Evolutionary conservation across 2,888 invertebrate species (phyloP), one percentile per base, ranked within the genome.

Genomic region (Acronicta aceris): DNA sequence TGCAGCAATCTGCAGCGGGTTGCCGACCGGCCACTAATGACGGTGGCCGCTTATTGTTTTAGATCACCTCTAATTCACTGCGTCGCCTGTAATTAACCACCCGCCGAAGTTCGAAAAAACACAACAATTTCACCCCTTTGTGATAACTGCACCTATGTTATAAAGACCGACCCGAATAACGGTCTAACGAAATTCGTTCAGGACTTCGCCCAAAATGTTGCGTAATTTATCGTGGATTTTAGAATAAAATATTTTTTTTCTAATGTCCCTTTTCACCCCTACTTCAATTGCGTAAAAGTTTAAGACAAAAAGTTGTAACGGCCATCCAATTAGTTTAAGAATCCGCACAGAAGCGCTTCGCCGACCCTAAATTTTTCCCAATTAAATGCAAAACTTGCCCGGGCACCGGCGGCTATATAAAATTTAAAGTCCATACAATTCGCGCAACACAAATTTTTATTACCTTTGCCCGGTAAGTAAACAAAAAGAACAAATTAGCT

Each of bases 381-480:
- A 94, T 94, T 93, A 94, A 94, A 94, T 93, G 92, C 92, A 92
- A 94, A 94, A 91, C 90, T 92, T 87, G 89, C 80, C 84, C 88
- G 85, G 78, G 85, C 88, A 88, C 86, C 86, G 87, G 84, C 85
- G 90, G 90, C 89, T 90, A 91, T 93, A 93, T 92, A 94, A 93
- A 94, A 93, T 93, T 94, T 93, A 89, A 92, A 92, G 92, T 93
- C 92, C 91, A 91, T 90, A 93, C 92, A 94, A 93, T 94, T 93
- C 93, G 93, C 93, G 94, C 91, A 89, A 93, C 94, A 93, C 94
- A 93, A 94, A 92, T 93, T 94, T 94, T 94, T 93, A 94, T 92
- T 93, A 90, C 91, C 86, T 88, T 86, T 86, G 87, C 89, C 89
- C 89, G 88, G 90, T 92, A 90, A 90, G 91, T 91, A 94, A 94